These are phyloP conservation scores for Zelleria hepariella DNA, from an alignment of 2,888 invertebrate genomes.

Conservation along the genomic window DNA sequence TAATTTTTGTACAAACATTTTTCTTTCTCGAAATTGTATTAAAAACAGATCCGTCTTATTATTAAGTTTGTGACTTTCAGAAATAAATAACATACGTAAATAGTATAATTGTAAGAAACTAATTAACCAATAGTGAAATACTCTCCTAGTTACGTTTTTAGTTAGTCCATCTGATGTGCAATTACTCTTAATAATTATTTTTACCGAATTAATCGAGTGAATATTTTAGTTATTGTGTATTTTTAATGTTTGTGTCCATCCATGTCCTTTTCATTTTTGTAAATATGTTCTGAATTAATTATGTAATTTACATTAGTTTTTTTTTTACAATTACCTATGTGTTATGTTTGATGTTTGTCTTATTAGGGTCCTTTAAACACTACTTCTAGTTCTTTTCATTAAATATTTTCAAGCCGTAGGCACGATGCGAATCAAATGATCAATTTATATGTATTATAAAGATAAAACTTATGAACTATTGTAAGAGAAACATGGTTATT, in stretches of 20 bases:
- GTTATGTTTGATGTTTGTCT: conserved; percentile 7
- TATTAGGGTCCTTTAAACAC: conserved; percentile 4
- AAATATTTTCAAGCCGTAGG: conserved; percentile 7
- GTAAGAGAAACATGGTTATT: conserved; percentile 2
- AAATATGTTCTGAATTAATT: conserved; percentile 53
- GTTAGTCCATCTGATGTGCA: conserved; percentile 55
- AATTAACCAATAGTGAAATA: conserved; percentile 53
- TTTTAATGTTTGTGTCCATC: conserved; percentile 37
- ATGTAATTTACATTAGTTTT: conserved; percentile 16
- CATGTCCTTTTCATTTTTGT: conserved; percentile 36
- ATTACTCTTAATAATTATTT: conserved; percentile 42
- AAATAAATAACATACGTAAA: conserved; percentile 64
- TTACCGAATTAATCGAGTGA: conserved; percentile 56
- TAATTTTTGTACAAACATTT: conserved; percentile 16
- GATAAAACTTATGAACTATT: conserved; percentile 1
- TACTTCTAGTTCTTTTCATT: conserved; percentile 11
- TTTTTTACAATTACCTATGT: conserved; percentile 6
- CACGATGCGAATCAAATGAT: conserved; percentile 12
- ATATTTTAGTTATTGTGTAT: neutral
- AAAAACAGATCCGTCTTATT: conserved; percentile 58
- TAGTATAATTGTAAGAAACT: conserved; percentile 55
- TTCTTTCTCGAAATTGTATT: conserved; percentile 25
- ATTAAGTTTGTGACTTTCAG: conserved; percentile 57
- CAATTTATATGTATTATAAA: conserved; percentile 18
- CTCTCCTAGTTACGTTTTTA: conserved; percentile 54